Percentiles rank a stretch among this genome's conserved stretches.
Conservation (phyloP, 2,888 invertebrate species). For the Gari tellinella region DNA sequence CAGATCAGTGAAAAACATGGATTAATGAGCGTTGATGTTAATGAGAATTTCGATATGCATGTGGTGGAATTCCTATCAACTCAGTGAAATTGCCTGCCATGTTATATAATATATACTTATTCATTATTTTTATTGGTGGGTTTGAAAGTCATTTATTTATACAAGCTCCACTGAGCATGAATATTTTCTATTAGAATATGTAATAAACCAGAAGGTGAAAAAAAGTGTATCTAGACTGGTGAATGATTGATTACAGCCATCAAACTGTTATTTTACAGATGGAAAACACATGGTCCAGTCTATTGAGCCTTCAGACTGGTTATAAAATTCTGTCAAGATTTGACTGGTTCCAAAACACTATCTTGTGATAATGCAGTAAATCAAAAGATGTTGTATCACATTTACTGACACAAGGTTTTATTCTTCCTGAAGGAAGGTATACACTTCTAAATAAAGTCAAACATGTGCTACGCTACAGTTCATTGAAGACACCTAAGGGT, state of each 20-base stretch:
- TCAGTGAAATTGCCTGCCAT: slow-evolving; percentile 31
- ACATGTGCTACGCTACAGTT: too few relatives aligned
- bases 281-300: slow-evolving; percentile 42
- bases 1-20: too few relatives aligned
- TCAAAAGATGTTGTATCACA: slow-evolving; percentile 2
- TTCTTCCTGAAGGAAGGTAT: too few relatives aligned
- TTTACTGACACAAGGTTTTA: too few relatives aligned
- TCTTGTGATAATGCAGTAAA: slow-evolving; percentile 15
- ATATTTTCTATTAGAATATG: slow-evolving; percentile 59
- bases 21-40: slow-evolving; percentile 2
- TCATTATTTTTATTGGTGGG: slow-evolving; percentile 41
- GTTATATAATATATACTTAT: slow-evolving; percentile 40
- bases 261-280: slow-evolving; percentile 39
- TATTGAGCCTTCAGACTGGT: slow-evolving; percentile 31
- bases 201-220: slow-evolving; percentile 24
- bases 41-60: slow-evolving; percentile 26
- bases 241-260: slow-evolving; percentile 38
- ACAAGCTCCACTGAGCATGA: slow-evolving; percentile 56
- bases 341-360: slow-evolving; percentile 31
- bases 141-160: slow-evolving; percentile 55
- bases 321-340: slow-evolving; percentile 29
- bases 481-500: too few relatives aligned
- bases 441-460: too few relatives aligned
- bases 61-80: slow-evolving; percentile 43
- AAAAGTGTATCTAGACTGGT: slow-evolving; percentile 25